A percentile compares a stretch with the other conserved stretches of the same genome.
Conservation (phyloP, 2,888 invertebrate species). For the Megastigmus dorsalis region DNA sequence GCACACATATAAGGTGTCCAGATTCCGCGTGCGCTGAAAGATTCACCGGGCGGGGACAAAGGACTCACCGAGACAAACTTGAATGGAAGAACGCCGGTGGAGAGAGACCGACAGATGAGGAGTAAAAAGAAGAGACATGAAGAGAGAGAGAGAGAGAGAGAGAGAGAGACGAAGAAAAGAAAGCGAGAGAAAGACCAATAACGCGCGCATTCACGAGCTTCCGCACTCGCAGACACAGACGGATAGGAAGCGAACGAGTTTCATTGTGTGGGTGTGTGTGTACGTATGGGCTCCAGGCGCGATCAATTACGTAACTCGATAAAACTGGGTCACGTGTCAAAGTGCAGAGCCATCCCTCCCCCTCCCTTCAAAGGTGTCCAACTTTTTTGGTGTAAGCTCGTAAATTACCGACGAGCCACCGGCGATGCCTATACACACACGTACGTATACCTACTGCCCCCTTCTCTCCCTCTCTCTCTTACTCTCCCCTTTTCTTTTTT, state of each 20-base stretch:
- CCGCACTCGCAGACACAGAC: not conserved
- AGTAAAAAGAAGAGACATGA: not conserved
- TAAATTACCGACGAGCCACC: conserved; percentile 70
- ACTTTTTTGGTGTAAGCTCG: conserved; percentile 67
- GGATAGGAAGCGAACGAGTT: not conserved
- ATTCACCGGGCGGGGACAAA: not conserved
- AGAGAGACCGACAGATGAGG: not conserved
- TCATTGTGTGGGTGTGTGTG: too few relatives aligned
- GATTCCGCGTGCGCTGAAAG: not conserved
- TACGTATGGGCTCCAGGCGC: conserved; percentile 50
- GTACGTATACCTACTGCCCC: not conserved
- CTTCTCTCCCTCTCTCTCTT: not conserved
- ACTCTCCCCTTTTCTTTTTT: too few relatives aligned
- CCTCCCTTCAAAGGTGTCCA: conserved; percentile 68
- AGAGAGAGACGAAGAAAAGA: not conserved
- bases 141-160: not conserved
- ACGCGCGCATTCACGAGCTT: not conserved
- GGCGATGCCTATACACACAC: not conserved
- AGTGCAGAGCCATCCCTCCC: conserved; percentile 58
- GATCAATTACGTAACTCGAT: conserved; percentile 71
- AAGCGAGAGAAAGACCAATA: conserved; percentile 14
- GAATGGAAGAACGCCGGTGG: not conserved
- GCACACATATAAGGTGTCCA: not conserved
- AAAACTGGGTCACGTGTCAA: conserved; percentile 73
- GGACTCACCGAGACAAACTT: not conserved